Percentiles rank a stretch among this genome's conserved stretches.
Conservation (phyloP, 2,888 invertebrate genomes). For the Sphaeridia pumilis region DNA sequence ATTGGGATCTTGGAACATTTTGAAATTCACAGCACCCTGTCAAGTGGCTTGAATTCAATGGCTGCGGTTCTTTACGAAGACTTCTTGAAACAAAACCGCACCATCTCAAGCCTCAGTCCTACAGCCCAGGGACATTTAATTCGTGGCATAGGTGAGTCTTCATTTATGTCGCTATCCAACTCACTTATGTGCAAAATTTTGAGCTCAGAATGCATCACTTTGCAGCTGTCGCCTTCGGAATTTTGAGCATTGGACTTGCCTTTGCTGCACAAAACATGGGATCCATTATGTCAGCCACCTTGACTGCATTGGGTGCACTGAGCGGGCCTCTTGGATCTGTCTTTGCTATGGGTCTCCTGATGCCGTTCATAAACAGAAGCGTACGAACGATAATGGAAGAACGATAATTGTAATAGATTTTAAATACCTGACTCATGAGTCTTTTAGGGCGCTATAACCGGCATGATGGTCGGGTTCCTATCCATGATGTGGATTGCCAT, state of each 20-base stretch:
- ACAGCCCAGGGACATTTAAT: conserved; percentile 16
- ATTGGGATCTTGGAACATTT: conserved; percentile 3
- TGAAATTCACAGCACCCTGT: conserved; percentile 3
- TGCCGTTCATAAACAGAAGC: conserved; percentile 29
- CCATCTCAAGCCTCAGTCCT: neutral
- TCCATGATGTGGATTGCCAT: conserved; percentile 27
- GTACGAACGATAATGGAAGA: conserved; percentile 16
- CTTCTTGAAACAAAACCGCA: neutral
- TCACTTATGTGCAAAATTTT: neutral
- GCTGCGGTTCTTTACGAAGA: neutral
- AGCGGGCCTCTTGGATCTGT: conserved; percentile 27
- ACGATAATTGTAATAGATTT: conserved; percentile 5
- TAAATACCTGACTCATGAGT: neutral
- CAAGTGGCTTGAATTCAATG: conserved; percentile 4
- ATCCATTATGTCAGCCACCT: conserved; percentile 10
- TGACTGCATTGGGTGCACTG: conserved; percentile 22
- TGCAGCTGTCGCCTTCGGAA: conserved; percentile 25
- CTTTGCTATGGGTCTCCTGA: conserved; percentile 30
- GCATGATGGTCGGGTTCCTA: conserved; percentile 25
- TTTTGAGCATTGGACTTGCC: conserved; percentile 20
- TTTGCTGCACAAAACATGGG: conserved; percentile 28
- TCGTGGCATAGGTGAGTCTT: too few species aligned
- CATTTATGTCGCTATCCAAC: neutral
- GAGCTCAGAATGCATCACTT: too few species aligned
- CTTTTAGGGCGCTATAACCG: conserved; percentile 28